Evolutionary conservation across 2,888 invertebrate genomes (phyloP).

Genomic region (Drosophila flavopinicola): DNA sequence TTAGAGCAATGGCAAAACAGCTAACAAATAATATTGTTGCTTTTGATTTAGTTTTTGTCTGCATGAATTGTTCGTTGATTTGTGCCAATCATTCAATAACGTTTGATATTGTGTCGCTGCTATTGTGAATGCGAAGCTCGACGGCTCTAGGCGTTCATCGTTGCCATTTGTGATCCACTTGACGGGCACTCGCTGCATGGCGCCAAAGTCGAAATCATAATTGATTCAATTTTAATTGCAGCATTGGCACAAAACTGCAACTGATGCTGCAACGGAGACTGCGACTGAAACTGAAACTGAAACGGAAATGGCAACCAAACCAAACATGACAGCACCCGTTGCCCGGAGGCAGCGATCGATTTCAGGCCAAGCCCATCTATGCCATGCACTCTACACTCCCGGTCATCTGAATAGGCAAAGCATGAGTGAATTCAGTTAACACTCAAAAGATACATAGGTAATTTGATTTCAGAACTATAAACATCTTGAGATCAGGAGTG

Average conservation of each 20-base stretch:
- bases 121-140: conserved; percentile 9
- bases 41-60: background rate
- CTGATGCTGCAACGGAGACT: conserved; percentile 28
- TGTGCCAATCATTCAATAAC: conserved; percentile 8
- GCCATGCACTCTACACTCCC: background rate
- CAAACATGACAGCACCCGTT: conserved; percentile 54
- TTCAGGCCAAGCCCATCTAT: conserved; percentile 38
- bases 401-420: background rate
- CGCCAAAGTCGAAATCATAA: conserved; percentile 70
- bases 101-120: background rate
- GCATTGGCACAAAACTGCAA: conserved; percentile 41
- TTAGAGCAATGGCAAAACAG: too few relatives aligned
- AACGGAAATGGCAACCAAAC: conserved; percentile 38
- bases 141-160: conserved; percentile 6
- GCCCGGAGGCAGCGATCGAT: conserved; percentile 64
- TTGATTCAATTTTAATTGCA: conserved; percentile 75
- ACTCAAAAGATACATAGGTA: too few relatives aligned
- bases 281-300: conserved; percentile 32
- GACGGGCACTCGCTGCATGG: conserved; percentile 34
- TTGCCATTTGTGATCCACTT: conserved; percentile 48
- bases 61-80: background rate
- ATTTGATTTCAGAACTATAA: too few relatives aligned
- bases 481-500: too few relatives aligned
- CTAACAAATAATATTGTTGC: too few relatives aligned
- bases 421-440: too few relatives aligned